Base-by-base conservation (phyloP, 2,888 invertebrate genomes). In the Venusia cambrica region DNA sequence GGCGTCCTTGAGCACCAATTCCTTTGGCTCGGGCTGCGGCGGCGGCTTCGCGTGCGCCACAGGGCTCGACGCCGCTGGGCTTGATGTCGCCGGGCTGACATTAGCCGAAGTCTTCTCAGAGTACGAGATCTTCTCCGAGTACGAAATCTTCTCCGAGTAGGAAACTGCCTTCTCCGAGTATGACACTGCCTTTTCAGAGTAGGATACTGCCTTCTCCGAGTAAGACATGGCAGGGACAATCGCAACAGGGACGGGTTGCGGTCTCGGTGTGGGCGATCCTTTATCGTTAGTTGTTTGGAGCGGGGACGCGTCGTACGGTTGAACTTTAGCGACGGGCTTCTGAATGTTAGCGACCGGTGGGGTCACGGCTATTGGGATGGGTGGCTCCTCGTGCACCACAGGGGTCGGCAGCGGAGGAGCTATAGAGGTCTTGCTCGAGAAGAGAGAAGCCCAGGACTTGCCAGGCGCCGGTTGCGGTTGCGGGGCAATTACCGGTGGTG, bases 381-480 rank as follows among this genome's bases (percentile, higher is more conserved):
- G 33, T 0, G 75, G 78, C 39, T 83, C 83, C 15, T 84, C 80
- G 2, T 29, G 35, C 4, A 35, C 6, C 9, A 35, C 21, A 2
- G 50, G 51, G 0, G 60, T 41, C 1, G 62, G 46, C 1, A 54
- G 35, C 1, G 54, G 34, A 10, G 63, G 51, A 10, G 48, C 56
- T 8, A 34, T 16, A 6, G 68, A 53, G 0, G 66, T 30, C 51
- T 83, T 83, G 38, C 57, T 87, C 1, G 83, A 88, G 67, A 92
- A 92, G 6, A 92, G 62, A 67, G 92, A 92, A 1, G 92, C 92
- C 92, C 92, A 92, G 0, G 92, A 91, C 28, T 90, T 85, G 40
- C 88, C 77, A 7, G 87, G 66, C 0, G 84, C 80, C 0, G 84
- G 79, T 40, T 72, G 78, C 1, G 77, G 81, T 38, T 77, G 84